phyloP scores from a whole-genome alignment of 2,888 invertebrate species.

The Mamestra brassicae region DNA sequence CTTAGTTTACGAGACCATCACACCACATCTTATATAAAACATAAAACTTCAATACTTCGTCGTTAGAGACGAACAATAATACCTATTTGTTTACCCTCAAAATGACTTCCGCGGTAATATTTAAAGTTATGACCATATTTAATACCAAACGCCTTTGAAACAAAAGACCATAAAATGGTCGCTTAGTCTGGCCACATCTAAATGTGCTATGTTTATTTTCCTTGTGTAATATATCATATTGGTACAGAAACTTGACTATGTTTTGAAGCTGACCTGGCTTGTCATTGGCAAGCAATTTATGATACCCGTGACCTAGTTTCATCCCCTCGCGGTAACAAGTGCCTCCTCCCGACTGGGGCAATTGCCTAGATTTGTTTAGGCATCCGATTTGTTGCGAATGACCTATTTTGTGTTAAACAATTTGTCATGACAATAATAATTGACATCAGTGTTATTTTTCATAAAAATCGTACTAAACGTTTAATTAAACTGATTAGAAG shows the following conservation, averaged over 20 bases:
- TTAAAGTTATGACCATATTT: slow-evolving; percentile 54
- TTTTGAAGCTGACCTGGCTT: slow-evolving; percentile 55
- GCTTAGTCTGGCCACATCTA: slow-evolving; percentile 55
- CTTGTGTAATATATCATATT: slow-evolving; percentile 46
- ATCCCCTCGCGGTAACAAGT: slow-evolving; percentile 59
- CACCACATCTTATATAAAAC: slow-evolving; percentile 21
- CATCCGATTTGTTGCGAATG: slow-evolving; percentile 45
- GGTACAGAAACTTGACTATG: slow-evolving; percentile 22
- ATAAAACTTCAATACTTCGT: slow-evolving; percentile 11
- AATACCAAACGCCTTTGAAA: slow-evolving; percentile 53
- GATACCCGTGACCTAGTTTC: slow-evolving; percentile 63
- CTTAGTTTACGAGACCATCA: not conserved
- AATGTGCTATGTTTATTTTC: slow-evolving; percentile 55
- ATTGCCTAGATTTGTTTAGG: slow-evolving; percentile 63
- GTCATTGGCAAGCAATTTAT: slow-evolving; percentile 65
- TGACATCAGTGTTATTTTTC: not conserved
- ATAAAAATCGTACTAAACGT: too few species aligned
- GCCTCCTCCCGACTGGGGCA: slow-evolving; percentile 47
- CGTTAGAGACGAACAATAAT: slow-evolving; percentile 38
- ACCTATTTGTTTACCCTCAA: slow-evolving; percentile 50
- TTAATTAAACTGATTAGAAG: too few species aligned
- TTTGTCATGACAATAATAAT: slow-evolving; percentile 6
- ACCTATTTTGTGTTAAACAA: slow-evolving; percentile 37
- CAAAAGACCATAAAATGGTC: slow-evolving; percentile 59
- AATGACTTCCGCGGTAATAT: slow-evolving; percentile 61